Base-by-base conservation (phyloP, 2,888 invertebrate species). In the Gastrophysa polygoni region DNA sequence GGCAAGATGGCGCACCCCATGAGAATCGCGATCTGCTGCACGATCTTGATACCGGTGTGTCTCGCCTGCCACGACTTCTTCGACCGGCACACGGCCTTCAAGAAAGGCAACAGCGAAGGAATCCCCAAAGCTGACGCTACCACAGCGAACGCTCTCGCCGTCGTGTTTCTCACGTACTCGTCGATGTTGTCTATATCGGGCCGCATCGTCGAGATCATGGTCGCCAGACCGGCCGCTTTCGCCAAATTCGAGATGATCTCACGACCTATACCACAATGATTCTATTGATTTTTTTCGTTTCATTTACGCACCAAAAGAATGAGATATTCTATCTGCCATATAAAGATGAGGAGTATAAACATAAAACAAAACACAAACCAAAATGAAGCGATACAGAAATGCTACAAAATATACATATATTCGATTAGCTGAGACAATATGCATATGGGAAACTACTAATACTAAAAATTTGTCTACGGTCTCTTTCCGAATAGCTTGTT, bases 141-240 rank as follows among this genome's bases (percentile, higher is more conserved):
- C 1, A 99, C 99, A n/a, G 99, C 99, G 82, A 99, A 99, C 0
- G 99, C 99, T 75, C 99, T 88, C 4, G 99, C 99, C 0, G 99
- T 99, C 0, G 99, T 99, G 82, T 99, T 99, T 78, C 99, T 88
- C 38, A 99, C 99, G 78, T 99, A 99, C 83, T 98, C 98, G 82
- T 98, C 98, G 75, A 98, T 98, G 80, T 99, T 99, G 83, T 99
- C 99, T 75, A 99, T 99, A 84, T 99, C 99, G 0, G 99, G 99
- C 79, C 99, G 87, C 99, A 99, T 99, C 0, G 99, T 99, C 3
- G 98, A 98, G 77, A 99, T 99, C 99, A 99, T 99, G 11, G 99
- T 99, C 2, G 99, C 99, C 59, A 99, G 84, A 59, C 99, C 99
- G 2, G 99, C 99, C 1, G 99, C 99, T 84, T 99, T 99, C 0